Percentiles rank a stretch among this genome's conserved stretches.
phyloP scores from a whole-genome alignment of 2,113 vertebrate genomes.

The Talpa occidentalis region DNA sequence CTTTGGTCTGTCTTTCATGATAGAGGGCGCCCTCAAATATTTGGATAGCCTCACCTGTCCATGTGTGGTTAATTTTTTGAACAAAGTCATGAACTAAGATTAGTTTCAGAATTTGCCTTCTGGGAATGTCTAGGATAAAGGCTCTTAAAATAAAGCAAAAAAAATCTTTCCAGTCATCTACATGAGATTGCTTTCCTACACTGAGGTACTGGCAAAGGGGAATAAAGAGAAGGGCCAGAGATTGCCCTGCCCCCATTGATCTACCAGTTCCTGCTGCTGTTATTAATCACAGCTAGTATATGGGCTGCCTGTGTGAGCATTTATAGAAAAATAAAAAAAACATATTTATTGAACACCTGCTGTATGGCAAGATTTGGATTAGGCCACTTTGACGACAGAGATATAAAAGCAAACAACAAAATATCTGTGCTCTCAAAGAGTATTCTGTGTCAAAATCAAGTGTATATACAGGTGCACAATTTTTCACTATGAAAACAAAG shows the following conservation, averaged over 20 bases:
- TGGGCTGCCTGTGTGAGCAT: background rate
- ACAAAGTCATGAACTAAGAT: too few species aligned
- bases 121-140: too few species aligned
- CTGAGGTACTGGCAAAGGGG: too few species aligned
- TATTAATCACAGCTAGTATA: background rate
- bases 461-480: rapidly evolving
- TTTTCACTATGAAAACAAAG: background rate
- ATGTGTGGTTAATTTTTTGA: too few species aligned
- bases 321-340: background rate
- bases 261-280: background rate
- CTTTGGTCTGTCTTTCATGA: background rate
- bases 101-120: too few species aligned
- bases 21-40: background rate
- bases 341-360: background rate
- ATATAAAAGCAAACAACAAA: background rate
- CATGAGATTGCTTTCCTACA: too few species aligned
- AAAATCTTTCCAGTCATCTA: too few species aligned
- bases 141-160: too few species aligned
- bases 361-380: background rate
- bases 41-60: background rate
- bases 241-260: background rate
- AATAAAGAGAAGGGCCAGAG: background rate
- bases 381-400: background rate
- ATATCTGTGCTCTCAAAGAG: background rate
- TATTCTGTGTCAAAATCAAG: background rate